These are phyloP conservation scores for Aythya baeri DNA, from an alignment of 2,113 vertebrate species.

Conservation along the genomic window DNA sequence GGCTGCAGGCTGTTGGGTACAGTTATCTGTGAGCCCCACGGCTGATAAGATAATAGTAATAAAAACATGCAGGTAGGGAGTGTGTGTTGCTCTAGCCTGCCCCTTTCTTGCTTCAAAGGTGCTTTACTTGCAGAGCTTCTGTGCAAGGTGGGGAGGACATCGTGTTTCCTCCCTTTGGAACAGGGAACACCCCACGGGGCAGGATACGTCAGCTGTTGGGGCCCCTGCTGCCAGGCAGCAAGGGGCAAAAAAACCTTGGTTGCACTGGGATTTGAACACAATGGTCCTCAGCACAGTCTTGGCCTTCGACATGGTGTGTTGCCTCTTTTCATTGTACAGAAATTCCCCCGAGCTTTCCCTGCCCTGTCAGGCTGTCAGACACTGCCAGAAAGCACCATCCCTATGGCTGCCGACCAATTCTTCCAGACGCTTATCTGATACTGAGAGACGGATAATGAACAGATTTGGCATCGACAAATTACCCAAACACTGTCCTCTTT, in stretches of 20 bases:
- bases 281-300: not conserved
- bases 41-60: not conserved
- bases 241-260: not conserved
- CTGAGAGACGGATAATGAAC: not conserved
- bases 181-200: not conserved
- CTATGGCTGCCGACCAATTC: not conserved
- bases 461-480: not conserved
- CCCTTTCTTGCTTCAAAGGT: not conserved
- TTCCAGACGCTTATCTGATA: not conserved
- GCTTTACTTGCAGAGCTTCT: not conserved
- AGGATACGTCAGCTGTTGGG: not conserved
- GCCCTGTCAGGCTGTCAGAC: not conserved
- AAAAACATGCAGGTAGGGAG: not conserved
- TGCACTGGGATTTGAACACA: rapidly evolving
- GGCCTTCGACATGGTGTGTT: not conserved
- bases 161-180: not conserved
- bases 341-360: not conserved
- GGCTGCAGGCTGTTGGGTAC: not conserved
- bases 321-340: not conserved
- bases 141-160: not conserved
- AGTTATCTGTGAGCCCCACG: not conserved
- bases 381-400: not conserved
- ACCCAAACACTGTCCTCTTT: not conserved
- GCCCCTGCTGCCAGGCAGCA: not conserved
- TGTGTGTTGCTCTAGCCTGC: not conserved